Percentiles rank a stretch among this genome's conserved stretches.
phyloP scores from a whole-genome alignment of 2,113 vertebrate genomes.

The Myrmecobius fasciatus region DNA sequence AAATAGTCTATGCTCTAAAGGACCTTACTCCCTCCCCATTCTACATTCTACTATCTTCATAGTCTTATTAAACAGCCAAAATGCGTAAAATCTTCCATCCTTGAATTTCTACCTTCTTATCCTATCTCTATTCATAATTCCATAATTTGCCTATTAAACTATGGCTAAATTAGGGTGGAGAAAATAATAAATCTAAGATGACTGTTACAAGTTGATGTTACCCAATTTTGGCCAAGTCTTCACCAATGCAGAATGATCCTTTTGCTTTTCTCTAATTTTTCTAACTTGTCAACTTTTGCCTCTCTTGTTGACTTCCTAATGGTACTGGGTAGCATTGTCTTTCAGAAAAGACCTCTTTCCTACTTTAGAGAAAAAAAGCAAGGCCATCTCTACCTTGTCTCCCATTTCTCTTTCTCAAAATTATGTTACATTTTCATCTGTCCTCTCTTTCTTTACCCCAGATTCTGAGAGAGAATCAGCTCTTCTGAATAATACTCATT shows the following conservation, averaged over 20 bases:
- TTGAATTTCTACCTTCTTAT: not conserved
- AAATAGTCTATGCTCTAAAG: not conserved
- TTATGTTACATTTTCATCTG: not conserved
- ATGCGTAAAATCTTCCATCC: not conserved
- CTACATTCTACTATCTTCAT: not conserved
- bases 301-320: not conserved
- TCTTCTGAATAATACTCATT: not conserved
- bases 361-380: not conserved
- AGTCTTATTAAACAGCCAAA: not conserved
- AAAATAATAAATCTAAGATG: not conserved
- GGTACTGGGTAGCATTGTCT: not conserved
- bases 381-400: not conserved
- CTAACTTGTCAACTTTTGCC: not conserved
- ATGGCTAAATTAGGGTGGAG: not conserved
- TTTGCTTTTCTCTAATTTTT: not conserved
- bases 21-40: not conserved
- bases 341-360: not conserved
- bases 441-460: not conserved
- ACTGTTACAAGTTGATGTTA: not conserved
- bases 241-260: not conserved
- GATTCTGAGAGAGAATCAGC: not conserved
- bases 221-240: not conserved
- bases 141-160: not conserved
- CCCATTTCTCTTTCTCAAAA: not conserved
- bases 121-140: not conserved